A percentile compares a stretch with the other conserved stretches of the same genome.
phyloP scores from a whole-genome alignment of 2,797 vertebrate genomes.

The Phrynocephalus vlangalii region DNA sequence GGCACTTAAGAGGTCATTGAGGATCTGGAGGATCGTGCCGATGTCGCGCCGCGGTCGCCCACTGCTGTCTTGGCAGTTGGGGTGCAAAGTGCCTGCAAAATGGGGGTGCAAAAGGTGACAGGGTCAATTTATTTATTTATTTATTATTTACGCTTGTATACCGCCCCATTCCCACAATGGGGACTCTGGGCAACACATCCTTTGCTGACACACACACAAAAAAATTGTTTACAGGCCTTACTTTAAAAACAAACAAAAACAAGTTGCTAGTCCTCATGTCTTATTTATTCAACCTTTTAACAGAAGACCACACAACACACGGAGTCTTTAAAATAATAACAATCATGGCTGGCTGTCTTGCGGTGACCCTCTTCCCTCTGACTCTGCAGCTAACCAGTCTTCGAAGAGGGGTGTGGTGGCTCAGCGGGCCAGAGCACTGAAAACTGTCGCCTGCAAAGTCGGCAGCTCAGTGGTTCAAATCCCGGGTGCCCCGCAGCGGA shows the following conservation, averaged over 20 bases:
- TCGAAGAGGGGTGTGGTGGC: too few relatives aligned
- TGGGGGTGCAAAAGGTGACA: fast-evolving
- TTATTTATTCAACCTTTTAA: background rate
- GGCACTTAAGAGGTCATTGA: slow-evolving; percentile 96
- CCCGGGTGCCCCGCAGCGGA: too few relatives aligned
- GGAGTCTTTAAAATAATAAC: background rate
- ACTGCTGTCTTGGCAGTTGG: slow-evolving; percentile 97
- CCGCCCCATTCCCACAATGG: too few relatives aligned
- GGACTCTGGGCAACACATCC: background rate
- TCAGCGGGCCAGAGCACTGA: too few relatives aligned
- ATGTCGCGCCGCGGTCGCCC: slow-evolving; percentile 94
- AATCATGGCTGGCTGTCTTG: background rate
- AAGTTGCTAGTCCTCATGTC: background rate
- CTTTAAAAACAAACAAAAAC: background rate
- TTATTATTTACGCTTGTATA: too few relatives aligned
- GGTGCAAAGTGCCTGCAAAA: slow-evolving; percentile 93
- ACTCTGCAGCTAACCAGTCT: too few relatives aligned
- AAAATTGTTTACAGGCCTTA: too few relatives aligned
- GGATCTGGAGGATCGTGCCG: slow-evolving; percentile 96
- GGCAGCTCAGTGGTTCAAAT: too few relatives aligned
- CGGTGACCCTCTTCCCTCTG: too few relatives aligned
- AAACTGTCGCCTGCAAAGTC: too few relatives aligned
- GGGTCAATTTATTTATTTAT: too few relatives aligned
- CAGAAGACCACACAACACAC: too few relatives aligned
- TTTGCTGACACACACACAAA: background rate